Conservation (phyloP, 37 sponge, comb jelly and placozoan genomes). For the Beroe forskalii region DNA sequence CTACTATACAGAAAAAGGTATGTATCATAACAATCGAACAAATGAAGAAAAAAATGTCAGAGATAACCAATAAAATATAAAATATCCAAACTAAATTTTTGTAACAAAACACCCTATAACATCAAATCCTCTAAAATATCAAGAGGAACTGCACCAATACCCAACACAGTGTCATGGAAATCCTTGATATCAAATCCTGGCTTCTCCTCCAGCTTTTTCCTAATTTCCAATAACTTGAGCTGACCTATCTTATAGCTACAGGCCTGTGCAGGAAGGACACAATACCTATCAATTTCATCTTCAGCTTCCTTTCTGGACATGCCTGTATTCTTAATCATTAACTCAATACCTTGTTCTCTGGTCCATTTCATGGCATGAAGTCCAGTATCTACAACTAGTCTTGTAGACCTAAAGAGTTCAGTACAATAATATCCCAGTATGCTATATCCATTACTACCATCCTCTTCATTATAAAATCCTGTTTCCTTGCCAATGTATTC, state of each 20-base stretch:
- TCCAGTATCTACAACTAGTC: conserved; percentile 60
- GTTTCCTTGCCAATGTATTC: conserved; percentile 28
- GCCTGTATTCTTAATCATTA: conserved; percentile 37
- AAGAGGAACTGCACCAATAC: conserved; percentile 40
- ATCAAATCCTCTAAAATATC: conserved; percentile 26
- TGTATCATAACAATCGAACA: too few relatives aligned
- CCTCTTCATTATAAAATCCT: conserved; percentile 39
- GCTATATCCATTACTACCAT: conserved; percentile 49
- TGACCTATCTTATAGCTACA: conserved; percentile 50
- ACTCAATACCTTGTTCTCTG: conserved; percentile 1
- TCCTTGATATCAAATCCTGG: conserved; percentile 36
- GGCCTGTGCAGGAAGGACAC: conserved; percentile 43
- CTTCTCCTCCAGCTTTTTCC: neutral
- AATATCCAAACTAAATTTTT: too few relatives aligned
- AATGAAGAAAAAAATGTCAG: too few relatives aligned
- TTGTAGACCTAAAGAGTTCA: neutral
- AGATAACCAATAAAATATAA: too few relatives aligned
- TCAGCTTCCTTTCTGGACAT: conserved; percentile 51
- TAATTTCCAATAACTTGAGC: conserved; percentile 47
- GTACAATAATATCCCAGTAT: conserved; percentile 22
- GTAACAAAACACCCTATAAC: neutral
- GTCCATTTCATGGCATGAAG: conserved; percentile 31
- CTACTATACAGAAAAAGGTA: too few relatives aligned
- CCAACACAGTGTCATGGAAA: conserved; percentile 10
- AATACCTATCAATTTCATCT: conserved; percentile 61